phyloP scores from a whole-genome alignment of 2,113 vertebrate genomes.

The Saccopteryx bilineata region DNA sequence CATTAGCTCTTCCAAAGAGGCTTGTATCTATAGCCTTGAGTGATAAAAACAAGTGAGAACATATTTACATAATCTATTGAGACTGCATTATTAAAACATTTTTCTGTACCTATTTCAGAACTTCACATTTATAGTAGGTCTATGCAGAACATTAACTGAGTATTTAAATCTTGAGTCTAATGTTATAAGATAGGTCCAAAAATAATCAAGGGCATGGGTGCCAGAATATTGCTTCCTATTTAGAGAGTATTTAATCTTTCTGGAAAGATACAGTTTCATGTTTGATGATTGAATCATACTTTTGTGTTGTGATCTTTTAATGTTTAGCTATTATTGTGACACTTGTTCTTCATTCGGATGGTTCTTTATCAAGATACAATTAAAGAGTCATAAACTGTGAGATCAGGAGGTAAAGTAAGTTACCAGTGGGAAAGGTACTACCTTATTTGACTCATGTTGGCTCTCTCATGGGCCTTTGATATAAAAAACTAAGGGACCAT shows the following conservation, averaged over 20 bases:
- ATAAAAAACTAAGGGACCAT: neutral
- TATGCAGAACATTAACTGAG: neutral
- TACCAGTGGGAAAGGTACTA: neutral
- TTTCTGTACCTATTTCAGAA: neutral
- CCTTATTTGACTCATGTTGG: neutral
- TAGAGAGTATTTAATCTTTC: neutral
- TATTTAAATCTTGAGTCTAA: neutral
- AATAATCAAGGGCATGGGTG: neutral
- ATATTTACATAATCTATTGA: neutral
- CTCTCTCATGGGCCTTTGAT: neutral
- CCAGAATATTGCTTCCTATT: neutral
- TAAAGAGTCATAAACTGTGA: neutral
- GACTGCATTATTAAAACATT: neutral
- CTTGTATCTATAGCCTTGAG: neutral
- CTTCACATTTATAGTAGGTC: neutral
- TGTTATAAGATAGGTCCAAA: neutral
- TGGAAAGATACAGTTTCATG: neutral
- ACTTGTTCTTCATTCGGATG: neutral
- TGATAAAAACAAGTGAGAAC: neutral
- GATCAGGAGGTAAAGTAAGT: neutral
- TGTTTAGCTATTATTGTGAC: neutral
- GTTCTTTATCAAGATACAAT: neutral
- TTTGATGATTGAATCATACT: neutral
- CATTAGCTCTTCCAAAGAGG: neutral
- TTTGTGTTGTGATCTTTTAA: neutral